These are phyloP conservation scores for Drosophila nebulosa DNA, from an alignment of 1,140 invertebrate genomes.

Conservation along the genomic window DNA sequence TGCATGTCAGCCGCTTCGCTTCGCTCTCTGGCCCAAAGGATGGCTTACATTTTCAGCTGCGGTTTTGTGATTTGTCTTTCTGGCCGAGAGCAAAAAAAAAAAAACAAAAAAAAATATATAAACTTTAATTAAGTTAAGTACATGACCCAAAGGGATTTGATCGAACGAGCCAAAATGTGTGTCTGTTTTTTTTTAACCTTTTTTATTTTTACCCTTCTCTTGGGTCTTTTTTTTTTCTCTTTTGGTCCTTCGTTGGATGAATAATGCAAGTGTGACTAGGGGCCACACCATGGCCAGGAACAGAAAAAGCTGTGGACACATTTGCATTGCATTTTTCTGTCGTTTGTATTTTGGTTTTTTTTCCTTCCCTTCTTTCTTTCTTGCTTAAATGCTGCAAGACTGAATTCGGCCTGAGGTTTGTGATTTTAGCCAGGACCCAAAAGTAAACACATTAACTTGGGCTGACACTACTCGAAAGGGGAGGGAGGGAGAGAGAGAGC, in stretches of 20 bases:
- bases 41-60: not conserved
- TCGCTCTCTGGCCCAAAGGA: not conserved
- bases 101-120: not conserved
- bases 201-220: not conserved
- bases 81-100: slow-evolving; percentile 32
- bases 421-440: slow-evolving; percentile 11
- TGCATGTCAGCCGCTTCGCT: slow-evolving; percentile 21
- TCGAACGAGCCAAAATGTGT: slow-evolving; percentile 15
- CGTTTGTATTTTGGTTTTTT: not conserved
- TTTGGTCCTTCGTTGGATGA: slow-evolving; percentile 18
- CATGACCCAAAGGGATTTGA: slow-evolving; percentile 11
- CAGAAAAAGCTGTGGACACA: slow-evolving; percentile 26
- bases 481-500: not conserved
- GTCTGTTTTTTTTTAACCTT: not conserved
- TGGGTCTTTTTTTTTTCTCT: not conserved
- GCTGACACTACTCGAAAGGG: not conserved
- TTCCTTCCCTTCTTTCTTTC: not conserved
- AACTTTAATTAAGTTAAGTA: slow-evolving; percentile 75
- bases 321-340: slow-evolving; percentile 24
- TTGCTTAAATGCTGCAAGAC: not conserved
- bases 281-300: not conserved
- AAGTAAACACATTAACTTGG: slow-evolving; percentile 2
- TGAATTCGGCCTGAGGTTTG: slow-evolving; percentile 31
- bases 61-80: slow-evolving; percentile 49
- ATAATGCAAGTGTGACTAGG: slow-evolving; percentile 35